A percentile compares a stretch with the other conserved stretches of the same genome.
Conservation (phyloP, 1,140 invertebrate species). For the Hesperophylax magnus region DNA sequence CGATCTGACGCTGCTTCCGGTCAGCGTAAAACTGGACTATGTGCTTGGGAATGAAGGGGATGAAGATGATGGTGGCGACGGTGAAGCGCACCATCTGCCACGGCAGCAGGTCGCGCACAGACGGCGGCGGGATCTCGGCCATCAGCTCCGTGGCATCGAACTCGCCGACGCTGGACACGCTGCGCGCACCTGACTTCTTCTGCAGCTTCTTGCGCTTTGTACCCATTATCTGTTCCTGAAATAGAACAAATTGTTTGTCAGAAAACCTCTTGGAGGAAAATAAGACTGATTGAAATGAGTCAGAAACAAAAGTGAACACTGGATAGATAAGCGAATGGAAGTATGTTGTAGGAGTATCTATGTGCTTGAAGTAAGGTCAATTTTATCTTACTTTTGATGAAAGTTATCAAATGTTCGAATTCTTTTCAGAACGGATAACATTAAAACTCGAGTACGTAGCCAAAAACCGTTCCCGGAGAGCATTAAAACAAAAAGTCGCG, state of each 20-base stretch:
- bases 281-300: too few relatives aligned
- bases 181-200: slow-evolving; percentile 70
- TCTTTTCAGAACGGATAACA: too few relatives aligned
- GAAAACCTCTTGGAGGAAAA: too few relatives aligned
- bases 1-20: slow-evolving; percentile 72
- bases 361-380: too few relatives aligned
- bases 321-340: too few relatives aligned
- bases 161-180: slow-evolving; percentile 63
- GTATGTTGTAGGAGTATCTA: too few relatives aligned
- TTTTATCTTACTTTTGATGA: too few relatives aligned
- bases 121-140: slow-evolving; percentile 83
- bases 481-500: too few relatives aligned
- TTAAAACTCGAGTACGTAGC: too few relatives aligned
- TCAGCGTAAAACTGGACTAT: slow-evolving; percentile 65
- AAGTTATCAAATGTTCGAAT: too few relatives aligned
- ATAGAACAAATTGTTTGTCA: background rate
- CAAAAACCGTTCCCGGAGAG: too few relatives aligned
- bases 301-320: too few relatives aligned
- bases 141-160: slow-evolving; percentile 76
- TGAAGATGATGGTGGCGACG: slow-evolving; percentile 73
- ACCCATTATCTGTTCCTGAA: slow-evolving; percentile 80
- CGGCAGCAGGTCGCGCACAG: slow-evolving; percentile 85
- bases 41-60: slow-evolving; percentile 73
- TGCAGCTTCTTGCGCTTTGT: slow-evolving; percentile 81
- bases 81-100: slow-evolving; percentile 83